These are phyloP conservation scores for Festucalex cinctus DNA, from an alignment of 2,113 vertebrate species.

Conservation along the genomic window DNA sequence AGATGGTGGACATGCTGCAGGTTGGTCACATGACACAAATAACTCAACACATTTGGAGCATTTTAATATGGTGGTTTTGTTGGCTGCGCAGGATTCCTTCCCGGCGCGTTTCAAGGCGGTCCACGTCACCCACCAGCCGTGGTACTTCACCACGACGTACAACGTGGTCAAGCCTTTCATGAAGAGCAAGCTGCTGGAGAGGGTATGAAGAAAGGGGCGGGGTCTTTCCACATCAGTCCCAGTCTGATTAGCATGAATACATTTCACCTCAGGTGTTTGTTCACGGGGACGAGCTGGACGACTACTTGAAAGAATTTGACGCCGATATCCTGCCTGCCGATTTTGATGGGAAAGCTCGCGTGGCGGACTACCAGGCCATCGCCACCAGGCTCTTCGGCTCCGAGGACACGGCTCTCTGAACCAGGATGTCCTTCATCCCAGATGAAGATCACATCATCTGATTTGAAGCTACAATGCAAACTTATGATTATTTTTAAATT, in stretches of 20 bases:
- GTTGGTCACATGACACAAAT: constrained; percentile 49
- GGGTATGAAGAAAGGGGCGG: constrained; percentile 71
- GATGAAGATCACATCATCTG: constrained; percentile 16
- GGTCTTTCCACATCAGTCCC: background rate
- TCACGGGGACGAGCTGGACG: constrained; percentile 86
- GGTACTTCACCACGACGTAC: constrained; percentile 99
- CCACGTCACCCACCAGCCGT: constrained; percentile 94
- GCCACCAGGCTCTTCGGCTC: constrained; percentile 87
- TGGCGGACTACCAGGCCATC: constrained; percentile 76
- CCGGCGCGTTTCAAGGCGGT: constrained; percentile 95
- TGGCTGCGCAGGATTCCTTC: constrained; percentile 85
- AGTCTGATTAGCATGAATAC: background rate
- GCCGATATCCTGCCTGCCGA: constrained; percentile 84
- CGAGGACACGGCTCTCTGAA: constrained; percentile 87
- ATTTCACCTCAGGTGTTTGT: constrained; percentile 80
- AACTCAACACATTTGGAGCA: too few species aligned
- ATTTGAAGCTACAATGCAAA: constrained; percentile 23
- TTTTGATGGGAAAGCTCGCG: constrained; percentile 84
- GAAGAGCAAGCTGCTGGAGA: constrained; percentile 93
- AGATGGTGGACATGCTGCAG: constrained; percentile 99
- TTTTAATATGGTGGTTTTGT: background rate
- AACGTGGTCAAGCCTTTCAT: constrained; percentile 94
- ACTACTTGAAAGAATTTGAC: constrained; percentile 85
- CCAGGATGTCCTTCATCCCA: constrained; percentile 16
- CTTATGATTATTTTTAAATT: constrained; percentile 1